Evolutionary conservation across 2,797 vertebrate genomes (phyloP).

Genomic region (Intellagama lesueurii): DNA sequence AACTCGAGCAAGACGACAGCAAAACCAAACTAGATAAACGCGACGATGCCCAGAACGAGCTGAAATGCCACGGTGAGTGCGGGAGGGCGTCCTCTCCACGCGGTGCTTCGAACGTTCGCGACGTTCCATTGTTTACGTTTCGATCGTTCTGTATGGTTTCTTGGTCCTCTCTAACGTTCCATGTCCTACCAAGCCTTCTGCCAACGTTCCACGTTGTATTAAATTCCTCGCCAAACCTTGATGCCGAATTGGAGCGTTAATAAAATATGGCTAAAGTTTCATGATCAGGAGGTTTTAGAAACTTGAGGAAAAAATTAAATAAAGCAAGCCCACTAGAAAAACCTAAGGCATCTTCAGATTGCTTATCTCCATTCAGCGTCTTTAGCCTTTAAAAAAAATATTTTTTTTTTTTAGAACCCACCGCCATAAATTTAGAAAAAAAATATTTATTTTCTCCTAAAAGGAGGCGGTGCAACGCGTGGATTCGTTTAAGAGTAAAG

Average conservation of each 20-base stretch:
- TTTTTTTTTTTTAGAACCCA: background rate
- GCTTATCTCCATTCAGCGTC: too few relatives aligned
- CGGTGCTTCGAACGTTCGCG: background rate
- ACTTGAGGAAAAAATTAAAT: background rate
- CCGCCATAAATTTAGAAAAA: too few relatives aligned
- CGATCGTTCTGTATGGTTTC: background rate
- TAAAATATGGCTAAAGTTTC: background rate
- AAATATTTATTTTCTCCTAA: background rate
- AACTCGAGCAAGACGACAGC: conserved; percentile 92
- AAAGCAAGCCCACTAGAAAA: background rate
- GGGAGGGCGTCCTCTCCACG: background rate
- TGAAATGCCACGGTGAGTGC: conserved; percentile 95
- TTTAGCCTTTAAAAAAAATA: too few relatives aligned
- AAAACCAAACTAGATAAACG: conserved; percentile 92
- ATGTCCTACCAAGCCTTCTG: background rate
- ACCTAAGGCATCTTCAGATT: too few relatives aligned
- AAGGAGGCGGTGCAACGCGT: too few relatives aligned
- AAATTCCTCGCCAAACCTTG: background rate
- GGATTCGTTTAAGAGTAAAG: background rate
- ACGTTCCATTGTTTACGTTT: background rate
- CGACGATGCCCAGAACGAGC: conserved; percentile 90
- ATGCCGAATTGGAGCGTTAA: background rate
- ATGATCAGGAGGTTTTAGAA: background rate
- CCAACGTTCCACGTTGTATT: too few relatives aligned
- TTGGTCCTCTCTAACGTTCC: background rate